phyloP scores from a whole-genome alignment of 2,888 invertebrate genomes.

The Sylvicola cinctus region DNA sequence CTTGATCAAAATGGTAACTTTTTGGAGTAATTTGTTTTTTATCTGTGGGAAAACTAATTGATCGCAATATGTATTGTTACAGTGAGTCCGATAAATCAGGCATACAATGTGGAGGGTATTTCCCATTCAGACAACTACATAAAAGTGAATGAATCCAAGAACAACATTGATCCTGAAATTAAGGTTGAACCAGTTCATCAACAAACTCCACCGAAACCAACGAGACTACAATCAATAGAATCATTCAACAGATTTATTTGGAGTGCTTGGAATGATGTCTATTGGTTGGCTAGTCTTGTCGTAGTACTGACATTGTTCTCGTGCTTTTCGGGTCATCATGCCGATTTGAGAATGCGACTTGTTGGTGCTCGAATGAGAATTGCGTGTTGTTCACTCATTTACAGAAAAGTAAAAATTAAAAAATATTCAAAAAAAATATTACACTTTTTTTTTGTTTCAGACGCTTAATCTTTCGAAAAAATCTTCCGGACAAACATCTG shows the following conservation, averaged over 20 bases:
- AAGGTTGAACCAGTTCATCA: too few species aligned
- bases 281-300: constrained; percentile 19
- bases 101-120: too few species aligned
- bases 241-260: constrained; percentile 8
- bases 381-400: constrained; percentile 43
- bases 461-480: constrained; percentile 45
- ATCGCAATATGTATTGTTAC: neutral
- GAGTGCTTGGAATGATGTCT: constrained; percentile 18
- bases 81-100: neutral
- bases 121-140: too few species aligned
- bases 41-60: neutral
- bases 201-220: too few species aligned
- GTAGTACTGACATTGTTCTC: constrained; percentile 16
- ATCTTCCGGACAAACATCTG: constrained; percentile 48
- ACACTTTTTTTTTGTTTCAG: constrained; percentile 19
- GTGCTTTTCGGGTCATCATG: constrained; percentile 24
- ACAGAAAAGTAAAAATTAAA: constrained; percentile 34
- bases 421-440: neutral
- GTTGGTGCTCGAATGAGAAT: constrained; percentile 43
- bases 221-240: neutral
- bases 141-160: neutral
- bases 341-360: constrained; percentile 19
- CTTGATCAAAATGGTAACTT: neutral
- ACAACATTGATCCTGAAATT: constrained; percentile 2
- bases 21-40: neutral